Conservation (phyloP, 2,113 vertebrate species). For the Puffinus mauretanicus region DNA sequence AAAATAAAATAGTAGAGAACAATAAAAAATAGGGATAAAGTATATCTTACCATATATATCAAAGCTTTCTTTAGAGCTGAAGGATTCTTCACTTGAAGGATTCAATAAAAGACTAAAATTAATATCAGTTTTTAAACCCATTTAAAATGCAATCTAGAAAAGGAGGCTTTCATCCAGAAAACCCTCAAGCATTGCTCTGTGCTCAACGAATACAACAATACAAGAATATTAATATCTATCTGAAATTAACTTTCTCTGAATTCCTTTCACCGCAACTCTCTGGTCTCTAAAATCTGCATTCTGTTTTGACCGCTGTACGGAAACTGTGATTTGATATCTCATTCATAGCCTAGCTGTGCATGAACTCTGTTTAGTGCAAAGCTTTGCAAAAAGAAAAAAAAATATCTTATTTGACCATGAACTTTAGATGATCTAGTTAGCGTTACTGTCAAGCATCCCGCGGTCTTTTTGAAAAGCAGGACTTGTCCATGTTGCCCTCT, state of each 20-base stretch:
- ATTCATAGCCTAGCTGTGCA: slow-evolving; percentile 66
- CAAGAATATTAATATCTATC: background rate
- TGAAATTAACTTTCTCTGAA: background rate
- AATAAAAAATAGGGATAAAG: background rate
- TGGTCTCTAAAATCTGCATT: slow-evolving; percentile 10
- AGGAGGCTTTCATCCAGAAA: background rate
- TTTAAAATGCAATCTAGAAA: background rate
- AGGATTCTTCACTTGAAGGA: background rate
- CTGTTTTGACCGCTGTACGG: slow-evolving; percentile 14
- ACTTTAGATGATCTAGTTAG: slow-evolving; percentile 87
- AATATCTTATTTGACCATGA: slow-evolving; percentile 85
- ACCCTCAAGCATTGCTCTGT: background rate
- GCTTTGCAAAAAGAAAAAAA: slow-evolving; percentile 70
- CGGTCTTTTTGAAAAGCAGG: slow-evolving; percentile 84
- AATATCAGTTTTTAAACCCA: background rate
- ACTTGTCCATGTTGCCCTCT: slow-evolving; percentile 84
- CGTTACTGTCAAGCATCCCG: slow-evolving; percentile 85
- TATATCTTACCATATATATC: background rate
- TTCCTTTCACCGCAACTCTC: background rate
- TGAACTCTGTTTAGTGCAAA: slow-evolving; percentile 76
- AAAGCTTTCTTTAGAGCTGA: background rate
- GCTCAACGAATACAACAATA: background rate
- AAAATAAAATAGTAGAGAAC: background rate
- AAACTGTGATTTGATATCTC: slow-evolving; percentile 60
- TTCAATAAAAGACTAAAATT: background rate